These are phyloP conservation scores for Albula glossodonta DNA, from an alignment of 2,113 vertebrate genomes.

Conservation along the genomic window DNA sequence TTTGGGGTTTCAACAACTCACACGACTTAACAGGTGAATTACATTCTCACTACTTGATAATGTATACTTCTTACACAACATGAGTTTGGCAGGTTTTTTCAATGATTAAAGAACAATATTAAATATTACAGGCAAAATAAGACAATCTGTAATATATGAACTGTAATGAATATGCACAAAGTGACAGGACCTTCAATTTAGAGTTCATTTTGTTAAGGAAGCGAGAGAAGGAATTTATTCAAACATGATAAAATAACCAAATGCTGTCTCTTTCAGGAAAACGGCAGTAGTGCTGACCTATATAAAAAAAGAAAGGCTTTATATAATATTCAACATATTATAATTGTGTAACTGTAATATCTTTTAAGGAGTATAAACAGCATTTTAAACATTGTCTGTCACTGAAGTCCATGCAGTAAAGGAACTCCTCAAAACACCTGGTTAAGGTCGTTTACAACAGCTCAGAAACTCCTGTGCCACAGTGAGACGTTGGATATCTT, in stretches of 20 bases:
- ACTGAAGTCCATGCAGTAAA: conserved; percentile 6
- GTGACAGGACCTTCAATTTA: neutral
- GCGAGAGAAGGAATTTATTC: neutral
- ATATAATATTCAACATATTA: conserved; percentile 1
- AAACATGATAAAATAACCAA: neutral
- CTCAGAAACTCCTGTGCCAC: conserved; percentile 5
- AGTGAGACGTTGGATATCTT: neutral
- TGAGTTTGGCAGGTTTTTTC: neutral
- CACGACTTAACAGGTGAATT: too few relatives aligned
- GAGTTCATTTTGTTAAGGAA: neutral
- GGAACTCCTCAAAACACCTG: neutral
- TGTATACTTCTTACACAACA: neutral
- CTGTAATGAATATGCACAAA: neutral
- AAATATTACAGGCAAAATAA: neutral
- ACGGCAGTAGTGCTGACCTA: conserved; percentile 17
- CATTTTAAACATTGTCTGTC: conserved; percentile 10
- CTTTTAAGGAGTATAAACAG: neutral
- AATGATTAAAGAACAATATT: neutral
- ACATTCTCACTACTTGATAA: neutral
- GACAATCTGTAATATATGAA: neutral
- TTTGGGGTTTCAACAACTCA: too few relatives aligned
- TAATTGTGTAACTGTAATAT: conserved; percentile 6
- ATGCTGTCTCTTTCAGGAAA: conserved; percentile 18
- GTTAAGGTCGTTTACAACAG: neutral
- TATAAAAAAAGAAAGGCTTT: conserved; percentile 25